These are phyloP conservation scores for Nothobranchius kuhntae DNA, from an alignment of 2,113 vertebrate genomes.

Conservation along the genomic window DNA sequence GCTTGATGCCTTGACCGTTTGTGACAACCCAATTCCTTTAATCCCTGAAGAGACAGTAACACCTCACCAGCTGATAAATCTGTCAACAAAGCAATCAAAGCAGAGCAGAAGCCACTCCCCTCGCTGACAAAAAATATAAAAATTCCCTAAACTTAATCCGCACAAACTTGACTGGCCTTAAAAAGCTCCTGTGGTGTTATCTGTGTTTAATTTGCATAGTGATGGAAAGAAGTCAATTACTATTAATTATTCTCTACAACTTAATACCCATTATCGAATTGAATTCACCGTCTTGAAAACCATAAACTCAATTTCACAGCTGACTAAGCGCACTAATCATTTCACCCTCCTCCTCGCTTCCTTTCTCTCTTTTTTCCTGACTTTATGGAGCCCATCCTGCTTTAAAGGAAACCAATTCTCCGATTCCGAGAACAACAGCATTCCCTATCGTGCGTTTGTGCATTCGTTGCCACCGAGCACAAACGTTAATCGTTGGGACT, in stretches of 20 bases:
- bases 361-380: slow-evolving; percentile 4
- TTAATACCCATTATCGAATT: slow-evolving; percentile 81
- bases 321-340: slow-evolving; percentile 77
- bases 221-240: slow-evolving; percentile 79
- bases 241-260: slow-evolving; percentile 80
- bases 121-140: slow-evolving; percentile 24
- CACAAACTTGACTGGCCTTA: slow-evolving; percentile 72
- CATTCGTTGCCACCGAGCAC: slow-evolving; percentile 3
- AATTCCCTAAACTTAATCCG: slow-evolving; percentile 70
- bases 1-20: slow-evolving; percentile 62
- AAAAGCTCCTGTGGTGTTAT: slow-evolving; percentile 70
- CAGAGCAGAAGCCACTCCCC: slow-evolving; percentile 60
- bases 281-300: slow-evolving; percentile 79
- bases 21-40: slow-evolving; percentile 74
- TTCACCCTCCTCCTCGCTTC: slow-evolving; percentile 28
- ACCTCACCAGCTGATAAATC: slow-evolving; percentile 67
- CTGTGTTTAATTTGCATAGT: slow-evolving; percentile 79
- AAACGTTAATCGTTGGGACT: slow-evolving; percentile 12
- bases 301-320: slow-evolving; percentile 82
- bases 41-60: slow-evolving; percentile 67
- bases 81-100: slow-evolving; percentile 75
- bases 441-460: slow-evolving; percentile 23
- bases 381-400: slow-evolving; percentile 23
- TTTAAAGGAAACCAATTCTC: slow-evolving; percentile 45
- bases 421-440: slow-evolving; percentile 44